Conservation (phyloP, 2,113 vertebrate species). For the Martes martes region DNA sequence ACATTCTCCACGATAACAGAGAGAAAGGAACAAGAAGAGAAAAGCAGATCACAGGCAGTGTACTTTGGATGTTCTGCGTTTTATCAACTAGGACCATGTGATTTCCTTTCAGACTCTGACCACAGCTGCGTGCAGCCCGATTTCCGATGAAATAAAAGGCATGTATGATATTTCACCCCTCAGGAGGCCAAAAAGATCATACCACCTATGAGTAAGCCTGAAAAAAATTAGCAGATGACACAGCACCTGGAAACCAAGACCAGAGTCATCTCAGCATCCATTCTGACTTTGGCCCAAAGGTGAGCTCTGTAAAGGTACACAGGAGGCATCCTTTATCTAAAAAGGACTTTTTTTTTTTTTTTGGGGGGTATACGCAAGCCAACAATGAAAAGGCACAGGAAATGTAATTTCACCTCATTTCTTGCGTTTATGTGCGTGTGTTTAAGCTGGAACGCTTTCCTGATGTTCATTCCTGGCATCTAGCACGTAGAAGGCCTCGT, state of each 20-base stretch:
- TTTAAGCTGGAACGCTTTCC: not conserved
- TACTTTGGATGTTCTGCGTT: slow-evolving; percentile 34
- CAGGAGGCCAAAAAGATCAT: not conserved
- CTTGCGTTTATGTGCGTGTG: not conserved
- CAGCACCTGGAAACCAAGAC: not conserved
- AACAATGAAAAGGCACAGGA: not conserved
- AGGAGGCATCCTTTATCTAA: not conserved
- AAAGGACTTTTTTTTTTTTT: slow-evolving; percentile 17
- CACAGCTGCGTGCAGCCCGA: not conserved
- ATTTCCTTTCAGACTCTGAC: slow-evolving; percentile 11
- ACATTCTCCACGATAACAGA: slow-evolving; percentile 2
- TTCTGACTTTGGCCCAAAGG: slow-evolving; percentile 3
- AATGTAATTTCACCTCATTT: not conserved
- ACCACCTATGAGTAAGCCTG: not conserved
- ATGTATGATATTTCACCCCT: not conserved
- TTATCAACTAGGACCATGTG: slow-evolving; percentile 32
- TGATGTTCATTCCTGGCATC: not conserved
- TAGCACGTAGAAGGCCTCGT: not conserved
- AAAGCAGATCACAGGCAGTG: slow-evolving; percentile 7
- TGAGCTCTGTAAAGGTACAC: not conserved
- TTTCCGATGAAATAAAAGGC: slow-evolving; percentile 37
- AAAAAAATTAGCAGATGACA: not conserved
- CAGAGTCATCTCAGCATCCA: not conserved
- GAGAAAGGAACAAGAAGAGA: not conserved
- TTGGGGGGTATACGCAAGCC: too few relatives aligned